Base-by-base conservation (phyloP, 2,888 invertebrate species). In the Lasioglossum zephyrum region DNA sequence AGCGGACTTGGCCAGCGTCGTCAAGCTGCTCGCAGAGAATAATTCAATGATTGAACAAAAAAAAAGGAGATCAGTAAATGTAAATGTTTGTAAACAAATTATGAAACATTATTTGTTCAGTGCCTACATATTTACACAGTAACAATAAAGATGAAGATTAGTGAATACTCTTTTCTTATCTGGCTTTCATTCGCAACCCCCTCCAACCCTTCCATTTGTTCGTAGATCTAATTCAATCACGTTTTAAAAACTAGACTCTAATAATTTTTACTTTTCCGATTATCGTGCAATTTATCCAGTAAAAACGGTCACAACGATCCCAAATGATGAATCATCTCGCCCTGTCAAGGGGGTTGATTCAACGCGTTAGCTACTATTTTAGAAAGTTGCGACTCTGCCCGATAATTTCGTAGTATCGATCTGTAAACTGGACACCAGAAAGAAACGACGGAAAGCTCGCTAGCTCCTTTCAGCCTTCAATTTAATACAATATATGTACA, bases 21-120 rank as follows among this genome's bases (percentile, higher is more conserved):
- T 90, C 91, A 91, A 87, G 88, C 90, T 92, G 91, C 92, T 92
- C 91, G 92, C 92, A 91, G 92, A 93, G 91, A 92, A 92, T 91
- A 92, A 84, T 93, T 93, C 92, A 93, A 92, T 93, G 91, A 93
- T 93, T 93, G 93, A 94, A 93, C 92, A 93, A 92, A 92, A 93
- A 93, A 22, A 36, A 69, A 44, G 84, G 78, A 84, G 90, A 94
- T 93, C 94, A 93, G 93, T 94, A 94, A 93, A 91, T 95, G 95
- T 95, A 95, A 94, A 95, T 95, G 94, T 94, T 94, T 95, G 94
- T 94, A 95, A 95, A 95, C 94, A 94, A 94, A 94, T 94, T 94
- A 94, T 94, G 93, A 95, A 94, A 95, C 93, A 95, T 95, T 95
- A 95, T 95, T 95, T 95, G 95, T 95, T 95, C 95, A 95, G 94